Percentiles rank a stretch among this genome's conserved stretches.
Evolutionary conservation across 2,888 invertebrate species (phyloP).

Genomic region (Caenorhabditis wallacei): DNA sequence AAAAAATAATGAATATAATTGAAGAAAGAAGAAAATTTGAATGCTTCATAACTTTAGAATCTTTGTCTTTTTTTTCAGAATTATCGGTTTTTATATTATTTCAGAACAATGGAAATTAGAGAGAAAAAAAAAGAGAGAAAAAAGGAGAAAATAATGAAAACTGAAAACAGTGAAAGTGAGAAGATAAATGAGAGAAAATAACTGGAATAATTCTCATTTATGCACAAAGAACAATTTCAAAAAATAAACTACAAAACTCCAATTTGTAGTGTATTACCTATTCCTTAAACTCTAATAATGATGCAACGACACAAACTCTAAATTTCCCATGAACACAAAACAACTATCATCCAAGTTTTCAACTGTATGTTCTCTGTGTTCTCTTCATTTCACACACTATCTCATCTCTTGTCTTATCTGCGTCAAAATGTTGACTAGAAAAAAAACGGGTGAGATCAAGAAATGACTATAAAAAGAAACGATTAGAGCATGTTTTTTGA

Average conservation of each 20-base stretch:
- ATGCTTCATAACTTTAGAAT: conserved; percentile 31
- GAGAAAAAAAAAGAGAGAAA: neutral
- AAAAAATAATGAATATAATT: conserved; percentile 6
- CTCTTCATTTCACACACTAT: conserved; percentile 5
- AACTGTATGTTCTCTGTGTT: neutral
- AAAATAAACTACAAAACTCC: neutral
- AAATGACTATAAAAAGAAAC: conserved; percentile 8
- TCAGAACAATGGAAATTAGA: conserved; percentile 7
- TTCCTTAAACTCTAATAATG: neutral
- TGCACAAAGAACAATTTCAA: neutral
- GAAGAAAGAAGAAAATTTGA: conserved; percentile 17
- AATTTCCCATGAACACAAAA: conserved; percentile 13
- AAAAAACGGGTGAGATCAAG: neutral
- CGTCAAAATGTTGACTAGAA: conserved; percentile 13
- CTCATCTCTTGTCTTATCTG: conserved; percentile 6
- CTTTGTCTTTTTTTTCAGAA: neutral
- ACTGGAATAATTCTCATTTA: neutral
- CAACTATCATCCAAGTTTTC: conserved; percentile 12
- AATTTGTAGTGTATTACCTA: too few species aligned
- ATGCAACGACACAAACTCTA: conserved; percentile 38
- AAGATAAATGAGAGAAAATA: neutral
- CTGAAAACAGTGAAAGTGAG: neutral
- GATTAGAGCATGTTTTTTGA: neutral
- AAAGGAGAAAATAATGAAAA: neutral
- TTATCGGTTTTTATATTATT: conserved; percentile 3